Evolutionary conservation across 2,113 vertebrate species (phyloP).

Genomic region (Genyomyrus donnyi): DNA sequence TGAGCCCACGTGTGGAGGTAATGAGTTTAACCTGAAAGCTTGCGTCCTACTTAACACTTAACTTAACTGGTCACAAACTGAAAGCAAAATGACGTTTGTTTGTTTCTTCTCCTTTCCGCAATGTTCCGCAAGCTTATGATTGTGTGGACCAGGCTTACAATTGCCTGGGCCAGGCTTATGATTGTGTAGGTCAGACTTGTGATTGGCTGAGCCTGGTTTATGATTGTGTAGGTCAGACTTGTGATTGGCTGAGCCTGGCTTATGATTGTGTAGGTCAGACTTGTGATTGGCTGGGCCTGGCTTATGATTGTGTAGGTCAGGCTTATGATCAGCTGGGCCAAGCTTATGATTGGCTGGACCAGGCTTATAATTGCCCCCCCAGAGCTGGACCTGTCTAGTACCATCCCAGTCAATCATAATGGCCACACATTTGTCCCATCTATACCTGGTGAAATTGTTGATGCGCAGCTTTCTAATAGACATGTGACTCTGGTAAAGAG

Average conservation of each 20-base stretch:
- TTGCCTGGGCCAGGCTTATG: not conserved
- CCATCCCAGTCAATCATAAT: not conserved
- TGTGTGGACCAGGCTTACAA: not conserved
- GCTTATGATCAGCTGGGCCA: not conserved
- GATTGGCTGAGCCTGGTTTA: not conserved
- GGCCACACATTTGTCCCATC: not conserved
- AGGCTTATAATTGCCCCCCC: too few species aligned
- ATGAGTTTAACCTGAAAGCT: not conserved
- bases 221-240: too few species aligned
- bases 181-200: accelerated
- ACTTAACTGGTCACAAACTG: not conserved
- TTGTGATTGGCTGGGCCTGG: too few species aligned
- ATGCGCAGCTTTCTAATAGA: too few species aligned
- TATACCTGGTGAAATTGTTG: not conserved
- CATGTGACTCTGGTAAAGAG: too few species aligned
- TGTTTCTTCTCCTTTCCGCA: not conserved
- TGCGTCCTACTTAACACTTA: not conserved
- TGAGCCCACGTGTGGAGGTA: not conserved
- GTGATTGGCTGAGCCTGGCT: not conserved
- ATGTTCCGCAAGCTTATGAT: not conserved
- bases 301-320: not conserved
- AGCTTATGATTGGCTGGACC: not conserved
- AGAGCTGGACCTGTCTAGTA: too few species aligned
- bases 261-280: not conserved
- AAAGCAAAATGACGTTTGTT: not conserved